These are phyloP conservation scores for Sorex araneus DNA, from an alignment of 2,113 vertebrate species.

Conservation along the genomic window DNA sequence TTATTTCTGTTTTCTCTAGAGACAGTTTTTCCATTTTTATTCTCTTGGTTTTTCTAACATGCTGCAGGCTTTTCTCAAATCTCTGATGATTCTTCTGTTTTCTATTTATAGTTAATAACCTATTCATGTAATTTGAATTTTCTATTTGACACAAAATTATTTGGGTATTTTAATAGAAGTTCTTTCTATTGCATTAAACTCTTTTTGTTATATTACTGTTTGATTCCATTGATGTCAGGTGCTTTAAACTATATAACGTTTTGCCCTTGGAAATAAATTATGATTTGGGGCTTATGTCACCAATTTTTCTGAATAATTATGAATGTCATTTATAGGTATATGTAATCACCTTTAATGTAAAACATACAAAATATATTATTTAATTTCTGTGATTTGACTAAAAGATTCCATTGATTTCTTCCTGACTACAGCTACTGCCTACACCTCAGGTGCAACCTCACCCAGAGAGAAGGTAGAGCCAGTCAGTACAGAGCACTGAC, in stretches of 20 bases:
- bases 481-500: too few species aligned
- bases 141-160: slow-evolving; percentile 12
- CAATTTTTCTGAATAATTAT: slow-evolving; percentile 20
- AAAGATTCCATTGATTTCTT: background rate
- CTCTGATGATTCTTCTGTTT: slow-evolving; percentile 21
- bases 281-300: background rate
- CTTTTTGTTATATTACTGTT: slow-evolving; percentile 22
- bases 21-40: slow-evolving; percentile 41
- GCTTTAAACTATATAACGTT: background rate
- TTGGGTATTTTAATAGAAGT: slow-evolving; percentile 33
- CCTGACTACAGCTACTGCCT: background rate
- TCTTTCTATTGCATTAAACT: slow-evolving; percentile 1
- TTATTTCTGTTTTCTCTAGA: slow-evolving; percentile 51
- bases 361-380: background rate
- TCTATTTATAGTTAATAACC: slow-evolving; percentile 42
- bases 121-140: slow-evolving; percentile 56
- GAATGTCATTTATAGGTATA: background rate
- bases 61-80: slow-evolving; percentile 14
- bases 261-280: slow-evolving; percentile 16
- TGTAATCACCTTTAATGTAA: background rate
- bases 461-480: too few species aligned
- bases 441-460: too few species aligned
- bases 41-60: slow-evolving; percentile 26
- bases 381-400: slow-evolving; percentile 50
- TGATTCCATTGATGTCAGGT: background rate